These are phyloP conservation scores for Etheostoma perlongum DNA, from an alignment of 2,797 vertebrate species.

Conservation along the genomic window DNA sequence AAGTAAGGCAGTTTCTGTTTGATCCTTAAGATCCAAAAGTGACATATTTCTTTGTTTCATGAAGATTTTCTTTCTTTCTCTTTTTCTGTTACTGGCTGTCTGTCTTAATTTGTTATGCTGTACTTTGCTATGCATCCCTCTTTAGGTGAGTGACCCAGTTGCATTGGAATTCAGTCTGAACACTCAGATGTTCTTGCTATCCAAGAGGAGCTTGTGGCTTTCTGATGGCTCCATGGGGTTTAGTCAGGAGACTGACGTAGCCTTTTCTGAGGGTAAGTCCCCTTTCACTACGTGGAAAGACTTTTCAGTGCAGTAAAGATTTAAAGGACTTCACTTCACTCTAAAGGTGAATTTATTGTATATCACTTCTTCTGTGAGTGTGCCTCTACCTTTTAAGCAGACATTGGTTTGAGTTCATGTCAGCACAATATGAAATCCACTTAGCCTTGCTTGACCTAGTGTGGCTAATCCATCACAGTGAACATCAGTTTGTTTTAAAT, in stretches of 20 bases:
- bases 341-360: background rate
- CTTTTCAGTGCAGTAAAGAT: background rate
- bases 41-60: background rate
- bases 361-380: background rate
- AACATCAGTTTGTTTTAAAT: background rate
- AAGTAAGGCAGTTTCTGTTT: constrained; percentile 80
- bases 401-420: background rate
- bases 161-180: constrained; percentile 95
- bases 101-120: background rate
- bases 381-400: constrained; percentile 9
- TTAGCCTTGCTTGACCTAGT: background rate
- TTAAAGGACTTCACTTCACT: background rate
- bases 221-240: constrained; percentile 96
- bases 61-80: background rate
- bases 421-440: background rate
- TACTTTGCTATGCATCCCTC: background rate
- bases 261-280: constrained; percentile 91
- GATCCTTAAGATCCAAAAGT: background rate
- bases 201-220: constrained; percentile 92
- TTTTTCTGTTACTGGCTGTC: background rate
- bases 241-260: constrained; percentile 91
- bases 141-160: constrained; percentile 96
- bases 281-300: background rate
- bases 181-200: constrained; percentile 93
- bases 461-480: constrained; percentile 1